Evolutionary conservation across 2,888 invertebrate genomes (phyloP).

Genomic region (Cephalotes varians): DNA sequence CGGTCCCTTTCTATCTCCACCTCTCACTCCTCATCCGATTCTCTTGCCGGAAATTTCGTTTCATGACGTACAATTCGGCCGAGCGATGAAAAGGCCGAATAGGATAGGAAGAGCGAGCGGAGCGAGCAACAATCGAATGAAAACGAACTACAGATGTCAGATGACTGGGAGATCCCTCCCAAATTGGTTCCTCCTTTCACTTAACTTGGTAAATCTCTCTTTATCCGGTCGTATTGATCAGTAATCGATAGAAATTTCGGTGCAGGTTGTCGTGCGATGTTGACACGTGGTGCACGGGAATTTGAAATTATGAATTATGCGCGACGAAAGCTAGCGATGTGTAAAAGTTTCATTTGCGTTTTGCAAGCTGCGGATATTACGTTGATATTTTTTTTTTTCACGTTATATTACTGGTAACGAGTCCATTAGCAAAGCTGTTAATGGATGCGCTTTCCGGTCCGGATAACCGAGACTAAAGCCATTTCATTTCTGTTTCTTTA

Average conservation of each 20-base stretch:
- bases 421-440: conserved; percentile 71
- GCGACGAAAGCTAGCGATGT: conserved; percentile 5
- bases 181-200: conserved; percentile 14
- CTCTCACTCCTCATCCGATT: conserved; percentile 60
- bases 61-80: conserved; percentile 71
- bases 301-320: conserved; percentile 30
- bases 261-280: not conserved
- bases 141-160: conserved; percentile 72
- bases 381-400: conserved; percentile 55
- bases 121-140: conserved; percentile 72
- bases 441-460: conserved; percentile 65
- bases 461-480: conserved; percentile 59
- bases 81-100: conserved; percentile 69
- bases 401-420: conserved; percentile 56
- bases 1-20: conserved; percentile 73
- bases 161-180: conserved; percentile 48
- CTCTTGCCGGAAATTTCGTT: conserved; percentile 75
- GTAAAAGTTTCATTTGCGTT: conserved; percentile 45
- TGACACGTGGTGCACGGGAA: not conserved
- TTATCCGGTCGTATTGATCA: conserved; percentile 31
- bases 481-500: conserved; percentile 51
- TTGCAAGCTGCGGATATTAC: conserved; percentile 37
- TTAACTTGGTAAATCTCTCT: conserved; percentile 19
- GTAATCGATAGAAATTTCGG: conserved; percentile 13
- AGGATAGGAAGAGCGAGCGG: conserved; percentile 53